A percentile compares a stretch with the other conserved stretches of the same genome.
Conservation (phyloP, 2,113 vertebrate species). For the Otolemur garnettii region DNA sequence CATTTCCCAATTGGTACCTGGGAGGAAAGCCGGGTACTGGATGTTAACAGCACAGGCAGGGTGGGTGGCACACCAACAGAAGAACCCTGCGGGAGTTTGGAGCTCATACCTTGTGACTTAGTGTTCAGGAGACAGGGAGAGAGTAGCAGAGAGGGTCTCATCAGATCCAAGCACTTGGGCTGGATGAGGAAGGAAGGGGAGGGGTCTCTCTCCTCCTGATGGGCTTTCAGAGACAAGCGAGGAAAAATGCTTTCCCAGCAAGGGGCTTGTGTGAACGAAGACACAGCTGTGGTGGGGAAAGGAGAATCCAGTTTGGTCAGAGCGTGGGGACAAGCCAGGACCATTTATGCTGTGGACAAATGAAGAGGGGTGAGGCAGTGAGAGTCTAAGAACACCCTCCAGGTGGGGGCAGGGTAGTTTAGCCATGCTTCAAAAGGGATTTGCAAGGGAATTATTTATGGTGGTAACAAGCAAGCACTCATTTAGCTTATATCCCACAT, state of each 20-base stretch:
- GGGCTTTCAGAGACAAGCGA: background rate
- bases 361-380: background rate
- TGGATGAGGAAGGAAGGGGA: background rate
- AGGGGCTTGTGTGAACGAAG: background rate
- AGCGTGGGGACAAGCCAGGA: background rate
- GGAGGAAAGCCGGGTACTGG: background rate
- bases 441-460: conserved; percentile 88
- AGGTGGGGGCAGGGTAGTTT: conserved; percentile 78
- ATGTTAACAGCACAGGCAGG: background rate
- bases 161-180: background rate
- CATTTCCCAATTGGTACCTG: background rate
- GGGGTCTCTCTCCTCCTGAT: background rate
- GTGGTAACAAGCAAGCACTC: conserved; percentile 88
- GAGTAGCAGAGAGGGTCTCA: background rate
- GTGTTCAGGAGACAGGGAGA: background rate
- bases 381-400: conserved; percentile 66
- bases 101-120: background rate
- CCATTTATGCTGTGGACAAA: background rate
- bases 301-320: background rate
- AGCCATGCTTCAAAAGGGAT: conserved; percentile 80
- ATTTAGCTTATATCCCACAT: conserved; percentile 88
- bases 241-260: background rate
- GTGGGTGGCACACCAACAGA: background rate
- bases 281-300: background rate
- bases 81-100: background rate